phyloP scores from a whole-genome alignment of 30 jellyfish, hydroid and myxozoan species.

The Sanderia malayensis region DNA sequence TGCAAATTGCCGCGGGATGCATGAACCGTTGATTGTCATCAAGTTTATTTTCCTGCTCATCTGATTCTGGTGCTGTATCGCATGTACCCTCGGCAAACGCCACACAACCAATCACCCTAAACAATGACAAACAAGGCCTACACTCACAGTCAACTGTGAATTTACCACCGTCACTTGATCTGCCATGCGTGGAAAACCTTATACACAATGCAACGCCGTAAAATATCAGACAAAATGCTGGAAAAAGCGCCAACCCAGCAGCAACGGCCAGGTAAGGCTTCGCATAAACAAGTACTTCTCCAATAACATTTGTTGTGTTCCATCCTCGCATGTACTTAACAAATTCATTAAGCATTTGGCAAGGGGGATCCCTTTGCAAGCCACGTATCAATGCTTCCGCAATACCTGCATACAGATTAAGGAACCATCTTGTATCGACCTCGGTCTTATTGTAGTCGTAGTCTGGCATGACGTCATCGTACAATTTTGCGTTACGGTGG shows the following conservation, averaged over 20 bases:
- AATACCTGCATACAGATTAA: constrained; percentile 24
- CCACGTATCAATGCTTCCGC: constrained; percentile 24
- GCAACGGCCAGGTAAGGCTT: constrained; percentile 35
- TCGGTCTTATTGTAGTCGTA: constrained; percentile 7
- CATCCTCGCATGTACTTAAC: constrained; percentile 14
- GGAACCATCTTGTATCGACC: constrained; percentile 19
- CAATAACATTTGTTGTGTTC: constrained; percentile 23
- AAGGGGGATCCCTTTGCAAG: constrained; percentile 21
- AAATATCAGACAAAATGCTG: neutral
- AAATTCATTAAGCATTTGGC: constrained; percentile 9
- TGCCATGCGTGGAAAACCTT: no score
- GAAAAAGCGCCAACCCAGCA: neutral
- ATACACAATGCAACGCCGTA: constrained; percentile 23
- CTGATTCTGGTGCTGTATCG: constrained; percentile 4
- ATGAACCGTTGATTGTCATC: neutral
- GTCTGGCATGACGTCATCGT: neutral
- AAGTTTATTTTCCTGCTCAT: neutral
- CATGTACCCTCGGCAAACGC: no score
- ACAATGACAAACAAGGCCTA: neutral
- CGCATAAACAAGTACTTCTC: constrained; percentile 6
- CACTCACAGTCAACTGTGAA: no score
- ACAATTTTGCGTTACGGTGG: no score
- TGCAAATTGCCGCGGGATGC: constrained; percentile 9
- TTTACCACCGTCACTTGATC: no score
- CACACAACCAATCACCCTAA: no score